These are phyloP conservation scores for Euglossa dilemma DNA, from an alignment of 1,140 invertebrate species.

Conservation along the genomic window DNA sequence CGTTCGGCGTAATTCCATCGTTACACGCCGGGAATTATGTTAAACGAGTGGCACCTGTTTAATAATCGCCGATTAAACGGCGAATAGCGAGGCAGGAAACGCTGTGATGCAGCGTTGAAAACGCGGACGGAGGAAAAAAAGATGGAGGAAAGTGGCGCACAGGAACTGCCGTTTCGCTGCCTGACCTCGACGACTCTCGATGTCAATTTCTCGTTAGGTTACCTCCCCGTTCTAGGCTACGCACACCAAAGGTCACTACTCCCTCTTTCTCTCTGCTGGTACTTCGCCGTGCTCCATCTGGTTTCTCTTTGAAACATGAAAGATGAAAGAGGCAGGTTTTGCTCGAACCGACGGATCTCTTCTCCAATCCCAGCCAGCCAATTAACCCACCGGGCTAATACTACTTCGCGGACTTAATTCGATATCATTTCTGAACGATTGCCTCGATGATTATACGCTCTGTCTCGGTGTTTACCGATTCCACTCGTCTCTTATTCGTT, in stretches of 20 bases:
- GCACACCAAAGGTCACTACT: slow-evolving; percentile 49
- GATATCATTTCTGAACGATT: background rate
- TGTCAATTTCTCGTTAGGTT: slow-evolving; percentile 76
- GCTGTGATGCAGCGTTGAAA: slow-evolving; percentile 3
- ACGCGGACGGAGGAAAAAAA: slow-evolving; percentile 56
- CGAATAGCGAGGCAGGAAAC: background rate
- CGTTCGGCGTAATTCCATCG: too few species aligned
- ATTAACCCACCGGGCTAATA: background rate
- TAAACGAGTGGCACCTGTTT: background rate
- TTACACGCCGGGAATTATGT: too few species aligned
- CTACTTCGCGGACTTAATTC: background rate
- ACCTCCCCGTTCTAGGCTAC: slow-evolving; percentile 64
- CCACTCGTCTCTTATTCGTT: background rate
- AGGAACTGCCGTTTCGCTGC: slow-evolving; percentile 68
- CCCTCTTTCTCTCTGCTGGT: background rate
- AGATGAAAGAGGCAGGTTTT: slow-evolving; percentile 13
- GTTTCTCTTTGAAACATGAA: background rate
- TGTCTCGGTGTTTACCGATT: background rate
- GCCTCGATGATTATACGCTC: too few species aligned
- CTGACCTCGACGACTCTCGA: slow-evolving; percentile 71
- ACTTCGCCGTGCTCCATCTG: background rate
- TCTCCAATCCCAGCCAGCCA: background rate
- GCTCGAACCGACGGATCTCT: background rate
- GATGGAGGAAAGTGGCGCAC: slow-evolving; percentile 26
- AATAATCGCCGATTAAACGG: background rate